phyloP scores from a whole-genome alignment of 2,888 invertebrate genomes.

The Drosophila mulleri region DNA sequence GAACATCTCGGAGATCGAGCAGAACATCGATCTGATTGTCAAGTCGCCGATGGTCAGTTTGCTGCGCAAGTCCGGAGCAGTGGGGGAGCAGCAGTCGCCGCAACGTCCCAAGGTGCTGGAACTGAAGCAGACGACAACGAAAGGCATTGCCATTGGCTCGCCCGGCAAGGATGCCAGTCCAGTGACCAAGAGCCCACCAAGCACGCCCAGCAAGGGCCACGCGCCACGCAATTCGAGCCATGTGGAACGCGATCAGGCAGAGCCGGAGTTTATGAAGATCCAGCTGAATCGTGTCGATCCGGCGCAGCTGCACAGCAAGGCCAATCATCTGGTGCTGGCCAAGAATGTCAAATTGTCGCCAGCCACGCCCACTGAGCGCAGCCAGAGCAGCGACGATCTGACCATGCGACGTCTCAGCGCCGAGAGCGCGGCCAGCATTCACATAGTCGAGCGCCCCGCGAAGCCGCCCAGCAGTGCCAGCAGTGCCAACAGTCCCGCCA shows the following conservation, averaged over 20 bases:
- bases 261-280: constrained; percentile 90
- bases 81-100: constrained; percentile 41
- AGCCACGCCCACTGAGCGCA: constrained; percentile 55
- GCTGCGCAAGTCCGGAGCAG: constrained; percentile 76
- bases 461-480: constrained; percentile 50
- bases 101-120: constrained; percentile 70
- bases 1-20: constrained; percentile 82
- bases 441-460: constrained; percentile 73
- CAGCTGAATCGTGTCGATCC: constrained; percentile 90
- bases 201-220: constrained; percentile 58
- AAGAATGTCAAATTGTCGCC: constrained; percentile 85
- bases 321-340: constrained; percentile 88
- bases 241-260: constrained; percentile 75
- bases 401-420: constrained; percentile 84
- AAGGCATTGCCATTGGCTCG: constrained; percentile 23
- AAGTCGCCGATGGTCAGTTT: constrained; percentile 84
- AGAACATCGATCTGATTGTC: constrained; percentile 83
- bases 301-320: constrained; percentile 86
- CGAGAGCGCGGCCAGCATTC: constrained; percentile 84
- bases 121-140: constrained; percentile 57
- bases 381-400: constrained; percentile 78
- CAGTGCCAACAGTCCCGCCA: constrained; percentile 22
- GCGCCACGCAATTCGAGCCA: constrained; percentile 72
- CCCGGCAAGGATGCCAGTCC: constrained; percentile 54
- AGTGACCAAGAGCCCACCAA: constrained; percentile 55